These are phyloP conservation scores for Stenichneumon culpator DNA, from an alignment of 2,888 invertebrate species.

Conservation along the genomic window DNA sequence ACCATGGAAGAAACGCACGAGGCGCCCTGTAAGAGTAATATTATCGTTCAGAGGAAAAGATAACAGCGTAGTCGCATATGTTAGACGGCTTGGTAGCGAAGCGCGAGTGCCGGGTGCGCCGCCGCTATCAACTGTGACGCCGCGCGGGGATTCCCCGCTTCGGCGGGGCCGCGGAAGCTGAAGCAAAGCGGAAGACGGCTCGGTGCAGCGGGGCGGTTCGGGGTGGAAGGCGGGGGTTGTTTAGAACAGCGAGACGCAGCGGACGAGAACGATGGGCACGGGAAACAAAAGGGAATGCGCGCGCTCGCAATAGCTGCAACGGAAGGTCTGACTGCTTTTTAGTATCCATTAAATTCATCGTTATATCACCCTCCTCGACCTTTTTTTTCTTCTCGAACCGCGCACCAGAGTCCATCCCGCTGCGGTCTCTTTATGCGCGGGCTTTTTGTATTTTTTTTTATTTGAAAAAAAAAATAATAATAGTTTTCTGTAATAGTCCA, in stretches of 20 bases:
- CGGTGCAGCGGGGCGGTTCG: not conserved
- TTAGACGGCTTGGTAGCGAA: constrained; percentile 68
- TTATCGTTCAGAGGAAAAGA: constrained; percentile 80
- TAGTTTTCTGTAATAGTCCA: no score
- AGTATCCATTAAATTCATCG: constrained; percentile 49
- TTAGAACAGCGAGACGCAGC: constrained; percentile 1
- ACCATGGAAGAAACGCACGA: constrained; percentile 69
- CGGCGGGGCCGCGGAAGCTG: constrained; percentile 7
- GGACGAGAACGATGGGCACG: constrained; percentile 12
- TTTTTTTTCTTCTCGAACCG: not conserved
- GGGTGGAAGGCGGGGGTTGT: not conserved
- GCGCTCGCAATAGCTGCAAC: constrained; percentile 5
- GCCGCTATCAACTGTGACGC: not conserved
- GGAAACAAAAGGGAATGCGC: constrained; percentile 2
- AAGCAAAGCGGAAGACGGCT: constrained; percentile 10
- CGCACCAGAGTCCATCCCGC: not conserved
- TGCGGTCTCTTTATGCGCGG: not conserved
- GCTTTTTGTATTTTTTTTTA: not conserved
- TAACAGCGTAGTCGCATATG: constrained; percentile 79
- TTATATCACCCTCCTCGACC: constrained; percentile 9
- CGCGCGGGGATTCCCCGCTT: constrained; percentile 5
- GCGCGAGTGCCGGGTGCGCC: constrained; percentile 12
- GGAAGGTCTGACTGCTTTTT: constrained; percentile 38
- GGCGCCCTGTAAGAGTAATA: constrained; percentile 77
- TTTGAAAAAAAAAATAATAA: no score